A percentile compares a stretch with the other conserved stretches of the same genome.
phyloP scores from a whole-genome alignment of 2,797 vertebrate genomes.

The Megalops cyprinoides region DNA sequence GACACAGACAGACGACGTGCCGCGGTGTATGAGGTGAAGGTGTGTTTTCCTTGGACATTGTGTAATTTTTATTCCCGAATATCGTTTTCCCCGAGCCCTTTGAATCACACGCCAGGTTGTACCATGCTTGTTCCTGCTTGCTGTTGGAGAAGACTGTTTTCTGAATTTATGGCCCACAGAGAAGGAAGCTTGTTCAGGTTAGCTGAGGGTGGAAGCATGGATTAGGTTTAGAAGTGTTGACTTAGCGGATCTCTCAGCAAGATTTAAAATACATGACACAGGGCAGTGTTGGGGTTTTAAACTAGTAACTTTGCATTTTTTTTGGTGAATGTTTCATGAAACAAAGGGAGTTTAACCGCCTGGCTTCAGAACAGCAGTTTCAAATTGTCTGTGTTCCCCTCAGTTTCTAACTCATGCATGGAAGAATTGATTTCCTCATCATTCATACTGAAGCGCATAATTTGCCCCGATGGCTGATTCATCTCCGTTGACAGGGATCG shows the following conservation, averaged over 20 bases:
- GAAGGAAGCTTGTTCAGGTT: slow-evolving; percentile 32
- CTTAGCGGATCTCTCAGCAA: slow-evolving; percentile 29
- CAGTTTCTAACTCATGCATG: slow-evolving; percentile 17
- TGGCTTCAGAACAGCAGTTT: slow-evolving; percentile 14
- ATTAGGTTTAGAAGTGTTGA: slow-evolving; percentile 47
- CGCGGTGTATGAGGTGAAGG: slow-evolving; percentile 63
- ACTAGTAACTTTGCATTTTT: slow-evolving; percentile 20
- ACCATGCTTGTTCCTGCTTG: background rate
- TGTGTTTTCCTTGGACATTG: slow-evolving; percentile 71
- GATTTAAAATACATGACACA: slow-evolving; percentile 27
- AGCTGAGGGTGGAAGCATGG: slow-evolving; percentile 21
- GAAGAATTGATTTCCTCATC: slow-evolving; percentile 14
- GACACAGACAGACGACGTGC: slow-evolving; percentile 63
- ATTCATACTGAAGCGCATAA: background rate
- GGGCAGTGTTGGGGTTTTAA: slow-evolving; percentile 37
- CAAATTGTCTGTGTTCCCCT: slow-evolving; percentile 12
- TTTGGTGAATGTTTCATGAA: slow-evolving; percentile 28
- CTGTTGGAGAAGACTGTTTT: slow-evolving; percentile 31
- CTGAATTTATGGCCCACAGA: slow-evolving; percentile 32
- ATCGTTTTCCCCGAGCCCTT: slow-evolving; percentile 61
- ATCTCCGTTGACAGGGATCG: slow-evolving; percentile 35
- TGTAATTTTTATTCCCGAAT: slow-evolving; percentile 63
- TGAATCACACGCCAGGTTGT: slow-evolving; percentile 49
- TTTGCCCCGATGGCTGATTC: slow-evolving; percentile 34
- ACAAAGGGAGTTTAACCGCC: slow-evolving; percentile 10